Evolutionary conservation across 1,140 invertebrate species (phyloP).

Genomic region (Neelides sp.): DNA sequence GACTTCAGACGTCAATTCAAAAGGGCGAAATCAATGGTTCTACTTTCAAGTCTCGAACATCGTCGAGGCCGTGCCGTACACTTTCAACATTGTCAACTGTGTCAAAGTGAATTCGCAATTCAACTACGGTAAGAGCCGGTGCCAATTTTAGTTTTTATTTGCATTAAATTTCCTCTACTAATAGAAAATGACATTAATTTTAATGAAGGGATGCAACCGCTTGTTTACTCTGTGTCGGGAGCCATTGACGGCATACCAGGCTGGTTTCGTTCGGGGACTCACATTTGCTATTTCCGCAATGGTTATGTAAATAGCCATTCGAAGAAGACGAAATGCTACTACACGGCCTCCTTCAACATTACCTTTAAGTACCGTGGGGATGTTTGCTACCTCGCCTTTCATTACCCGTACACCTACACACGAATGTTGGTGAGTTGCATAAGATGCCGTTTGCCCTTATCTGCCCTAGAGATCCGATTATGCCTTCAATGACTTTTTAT

Average conservation of each 20-base stretch:
- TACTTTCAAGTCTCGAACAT: constrained; percentile 83
- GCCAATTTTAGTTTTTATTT: constrained; percentile 7
- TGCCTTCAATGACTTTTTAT: constrained; percentile 3
- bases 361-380: constrained; percentile 63
- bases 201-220: constrained; percentile 67
- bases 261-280: constrained; percentile 59
- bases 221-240: constrained; percentile 70
- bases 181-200: not conserved
- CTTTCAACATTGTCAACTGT: constrained; percentile 84
- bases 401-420: constrained; percentile 80
- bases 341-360: constrained; percentile 71
- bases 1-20: constrained; percentile 72
- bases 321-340: constrained; percentile 46
- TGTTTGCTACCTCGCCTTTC: constrained; percentile 78
- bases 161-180: not conserved
- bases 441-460: constrained; percentile 10
- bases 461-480: too few relatives aligned
- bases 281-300: constrained; percentile 63
- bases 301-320: constrained; percentile 45
- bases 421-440: constrained; percentile 47
- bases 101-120: constrained; percentile 80
- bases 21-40: constrained; percentile 76
- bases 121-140: constrained; percentile 51
- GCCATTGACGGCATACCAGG: constrained; percentile 49
- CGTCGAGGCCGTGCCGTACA: constrained; percentile 54